phyloP scores from a whole-genome alignment of 1,140 invertebrate genomes.

The Pissodes strobi region DNA sequence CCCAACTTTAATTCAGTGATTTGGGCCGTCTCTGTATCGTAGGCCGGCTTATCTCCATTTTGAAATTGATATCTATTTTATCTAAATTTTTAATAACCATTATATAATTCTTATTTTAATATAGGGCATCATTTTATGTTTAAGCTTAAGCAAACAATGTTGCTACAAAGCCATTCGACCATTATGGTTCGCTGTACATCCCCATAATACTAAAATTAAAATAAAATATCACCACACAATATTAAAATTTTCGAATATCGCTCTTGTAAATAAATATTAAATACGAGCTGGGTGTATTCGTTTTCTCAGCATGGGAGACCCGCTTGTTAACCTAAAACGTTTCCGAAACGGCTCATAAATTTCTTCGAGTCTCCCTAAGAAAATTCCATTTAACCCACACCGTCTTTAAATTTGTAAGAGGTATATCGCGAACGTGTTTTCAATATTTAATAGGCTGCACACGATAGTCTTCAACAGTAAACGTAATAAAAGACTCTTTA shows the following conservation, averaged over 20 bases:
- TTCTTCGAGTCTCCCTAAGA: slow-evolving; percentile 17
- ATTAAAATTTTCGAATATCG: slow-evolving; percentile 14
- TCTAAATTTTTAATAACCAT: no score
- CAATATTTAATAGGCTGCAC: slow-evolving; percentile 23
- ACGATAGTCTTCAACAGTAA: slow-evolving; percentile 5
- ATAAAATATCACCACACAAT: not conserved
- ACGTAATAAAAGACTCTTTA: slow-evolving; percentile 14
- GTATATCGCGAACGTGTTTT: slow-evolving; percentile 15
- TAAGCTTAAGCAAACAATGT: no score
- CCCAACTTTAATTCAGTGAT: no score
- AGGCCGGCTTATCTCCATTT: no score
- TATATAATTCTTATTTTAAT: no score
- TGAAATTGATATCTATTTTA: no score
- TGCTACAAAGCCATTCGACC: no score
- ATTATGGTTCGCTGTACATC: no score
- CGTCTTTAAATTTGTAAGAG: slow-evolving; percentile 34
- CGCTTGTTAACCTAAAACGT: slow-evolving; percentile 29
- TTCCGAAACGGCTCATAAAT: slow-evolving; percentile 31
- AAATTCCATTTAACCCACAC: slow-evolving; percentile 33
- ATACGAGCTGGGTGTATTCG: slow-evolving; percentile 16
- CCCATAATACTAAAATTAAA: slow-evolving; percentile 1
- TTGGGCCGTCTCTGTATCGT: no score
- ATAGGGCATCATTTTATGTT: no score
- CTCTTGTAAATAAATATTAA: not conserved
- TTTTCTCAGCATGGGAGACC: slow-evolving; percentile 16